phyloP scores from a whole-genome alignment of 2,797 vertebrate genomes.

The Calcarius lapponicus region DNA sequence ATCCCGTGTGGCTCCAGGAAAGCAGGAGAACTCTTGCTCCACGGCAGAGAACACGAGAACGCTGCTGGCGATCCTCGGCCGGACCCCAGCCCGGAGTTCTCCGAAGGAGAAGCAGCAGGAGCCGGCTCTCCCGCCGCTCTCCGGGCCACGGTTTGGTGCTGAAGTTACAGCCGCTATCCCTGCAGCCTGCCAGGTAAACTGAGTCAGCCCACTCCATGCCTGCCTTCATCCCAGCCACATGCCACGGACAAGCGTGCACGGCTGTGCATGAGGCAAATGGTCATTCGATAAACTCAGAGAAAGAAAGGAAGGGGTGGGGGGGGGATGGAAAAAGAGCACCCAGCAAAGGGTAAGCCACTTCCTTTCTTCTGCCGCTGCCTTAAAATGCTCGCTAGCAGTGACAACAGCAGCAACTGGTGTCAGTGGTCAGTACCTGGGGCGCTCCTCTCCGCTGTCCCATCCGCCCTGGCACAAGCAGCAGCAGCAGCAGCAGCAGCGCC shows the following conservation, averaged over 20 bases:
- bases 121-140: rapidly evolving
- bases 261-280: background rate
- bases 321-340: background rate
- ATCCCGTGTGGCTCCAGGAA: rapidly evolving
- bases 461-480: background rate
- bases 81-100: background rate
- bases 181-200: background rate
- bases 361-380: conserved; percentile 21
- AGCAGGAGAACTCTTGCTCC: background rate
- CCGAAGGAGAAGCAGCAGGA: background rate
- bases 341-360: conserved; percentile 37
- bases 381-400: conserved; percentile 48
- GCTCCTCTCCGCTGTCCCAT: conserved; percentile 15
- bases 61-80: background rate
- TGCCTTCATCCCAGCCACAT: background rate
- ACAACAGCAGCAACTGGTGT: conserved; percentile 77
- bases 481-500: background rate
- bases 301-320: background rate
- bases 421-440: conserved; percentile 64
- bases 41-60: rapidly evolving
- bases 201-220: background rate
- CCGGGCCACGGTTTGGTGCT: rapidly evolving
- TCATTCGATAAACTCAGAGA: conserved; percentile 21
- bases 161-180: background rate
- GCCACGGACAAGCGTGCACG: background rate